A percentile compares a stretch with the other conserved stretches of the same genome.
Evolutionary conservation across 1,140 invertebrate genomes (phyloP).

Genomic region (Lucilia cuprina): DNA sequence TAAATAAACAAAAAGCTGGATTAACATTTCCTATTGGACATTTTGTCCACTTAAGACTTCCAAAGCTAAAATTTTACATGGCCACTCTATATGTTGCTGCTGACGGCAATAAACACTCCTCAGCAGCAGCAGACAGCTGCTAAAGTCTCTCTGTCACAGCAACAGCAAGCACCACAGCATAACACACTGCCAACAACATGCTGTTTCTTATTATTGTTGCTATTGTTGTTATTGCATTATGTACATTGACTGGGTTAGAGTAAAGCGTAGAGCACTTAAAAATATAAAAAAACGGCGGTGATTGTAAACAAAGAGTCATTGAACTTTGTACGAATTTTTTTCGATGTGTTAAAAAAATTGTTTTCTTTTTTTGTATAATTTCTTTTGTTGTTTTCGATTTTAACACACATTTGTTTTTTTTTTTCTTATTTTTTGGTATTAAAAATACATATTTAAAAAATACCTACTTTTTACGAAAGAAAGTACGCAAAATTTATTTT

Average conservation of each 20-base stretch:
- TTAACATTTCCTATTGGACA: too few species aligned
- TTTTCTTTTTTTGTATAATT: slow-evolving; percentile 19
- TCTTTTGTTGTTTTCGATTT: background rate
- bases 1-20: too few species aligned
- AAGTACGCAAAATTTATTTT: too few species aligned
- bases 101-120: too few species aligned
- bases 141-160: background rate
- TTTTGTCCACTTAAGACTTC: too few species aligned
- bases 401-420: background rate
- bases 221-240: background rate
- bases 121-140: background rate
- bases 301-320: slow-evolving; percentile 32
- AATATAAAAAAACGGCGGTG: background rate
- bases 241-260: background rate
- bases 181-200: background rate
- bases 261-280: background rate
- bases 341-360: background rate
- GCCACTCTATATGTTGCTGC: too few species aligned
- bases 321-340: slow-evolving; percentile 39
- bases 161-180: background rate
- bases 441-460: background rate
- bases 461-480: background rate
- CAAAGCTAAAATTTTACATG: too few species aligned
- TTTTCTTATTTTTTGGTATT: background rate
- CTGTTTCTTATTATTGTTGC: background rate